Evolutionary conservation across 2,113 vertebrate genomes (phyloP), one percentile per base, ranked within the genome.

Genomic region (Noctilio leporinus): DNA sequence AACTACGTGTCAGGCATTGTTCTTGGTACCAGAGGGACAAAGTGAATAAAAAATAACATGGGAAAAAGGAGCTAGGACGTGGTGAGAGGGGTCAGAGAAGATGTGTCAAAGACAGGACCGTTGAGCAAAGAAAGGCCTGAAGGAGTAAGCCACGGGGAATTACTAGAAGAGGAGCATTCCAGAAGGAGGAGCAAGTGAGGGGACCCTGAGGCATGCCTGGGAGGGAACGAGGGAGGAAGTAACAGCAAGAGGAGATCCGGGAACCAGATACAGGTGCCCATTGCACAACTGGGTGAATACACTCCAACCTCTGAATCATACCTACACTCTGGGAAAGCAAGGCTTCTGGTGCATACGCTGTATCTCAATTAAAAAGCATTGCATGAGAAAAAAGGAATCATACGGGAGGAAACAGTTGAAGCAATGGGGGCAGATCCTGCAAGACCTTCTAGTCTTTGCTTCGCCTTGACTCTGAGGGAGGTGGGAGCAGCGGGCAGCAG

Each of bases 401-500:
- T 5, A 40, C 15, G 62, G 69, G 38, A 67, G 19, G 28, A 3
- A 20, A 59, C 0, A 7, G 43, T 11, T 35, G 3, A 43, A 45
- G 59, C 15, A n/a, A 26, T 2, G 10, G 40, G 10, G 10, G 12
- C 38, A 24, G 49, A 35, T 7, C 11, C 4, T 8, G 6, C 10
- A 11, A 67, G n/a, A 30, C 30, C 16, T 28, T 47, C 45, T 9
- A 1, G 38, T n/a, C n/a, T n/a, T n/a, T n/a, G 20, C 83, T n/a
- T 5, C 5, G 49, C 40, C 59, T 64, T 43, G 10, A 12, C n/a
- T 8, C 33, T 4, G 28, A 55, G 33, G 11, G 10, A 10, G 2
- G 1, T 1, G 9, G 14, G 67, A 43, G 67, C 28, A 3, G 62
- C n/a, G 0, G 14, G 38, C 10, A 0, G 0, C 10, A 47, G 19